These are phyloP conservation scores for Crenuchus spilurus DNA, from an alignment of 2,797 vertebrate genomes.

Conservation along the genomic window DNA sequence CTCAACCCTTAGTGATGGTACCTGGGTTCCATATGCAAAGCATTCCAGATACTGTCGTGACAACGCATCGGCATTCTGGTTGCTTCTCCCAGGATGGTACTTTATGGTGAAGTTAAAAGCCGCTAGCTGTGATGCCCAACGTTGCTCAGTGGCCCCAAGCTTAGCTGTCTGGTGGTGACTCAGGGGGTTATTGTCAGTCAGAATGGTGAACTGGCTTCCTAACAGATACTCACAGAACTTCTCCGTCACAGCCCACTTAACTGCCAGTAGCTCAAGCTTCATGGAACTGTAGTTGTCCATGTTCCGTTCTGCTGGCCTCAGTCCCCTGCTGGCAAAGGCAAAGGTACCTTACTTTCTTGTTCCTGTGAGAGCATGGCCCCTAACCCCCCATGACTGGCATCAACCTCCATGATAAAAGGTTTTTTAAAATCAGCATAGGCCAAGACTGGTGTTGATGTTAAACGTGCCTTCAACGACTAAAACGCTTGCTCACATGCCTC, in stretches of 20 bases:
- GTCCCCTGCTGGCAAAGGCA: too few species aligned
- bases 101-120: background rate
- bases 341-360: background rate
- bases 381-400: conserved; percentile 2
- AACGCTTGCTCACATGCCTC: background rate
- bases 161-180: background rate
- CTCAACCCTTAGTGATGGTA: background rate
- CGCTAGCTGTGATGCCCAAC: conserved; percentile 1
- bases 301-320: background rate
- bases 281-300: conserved; percentile 9
- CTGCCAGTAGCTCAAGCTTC: background rate
- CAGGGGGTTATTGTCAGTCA: too few species aligned
- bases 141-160: background rate
- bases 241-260: background rate
- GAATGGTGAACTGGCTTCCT: background rate
- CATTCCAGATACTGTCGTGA: background rate
- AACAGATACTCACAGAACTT: background rate
- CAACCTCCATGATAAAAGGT: too few species aligned
- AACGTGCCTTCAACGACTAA: background rate
- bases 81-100: background rate
- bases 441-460: too few species aligned
- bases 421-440: background rate
- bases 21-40: background rate
- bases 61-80: background rate
- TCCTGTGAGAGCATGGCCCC: conserved; percentile 20